A percentile compares a stretch with the other conserved stretches of the same genome.
Conservation (phyloP, 2,888 invertebrate genomes). For the Thymelicus sylvestris region DNA sequence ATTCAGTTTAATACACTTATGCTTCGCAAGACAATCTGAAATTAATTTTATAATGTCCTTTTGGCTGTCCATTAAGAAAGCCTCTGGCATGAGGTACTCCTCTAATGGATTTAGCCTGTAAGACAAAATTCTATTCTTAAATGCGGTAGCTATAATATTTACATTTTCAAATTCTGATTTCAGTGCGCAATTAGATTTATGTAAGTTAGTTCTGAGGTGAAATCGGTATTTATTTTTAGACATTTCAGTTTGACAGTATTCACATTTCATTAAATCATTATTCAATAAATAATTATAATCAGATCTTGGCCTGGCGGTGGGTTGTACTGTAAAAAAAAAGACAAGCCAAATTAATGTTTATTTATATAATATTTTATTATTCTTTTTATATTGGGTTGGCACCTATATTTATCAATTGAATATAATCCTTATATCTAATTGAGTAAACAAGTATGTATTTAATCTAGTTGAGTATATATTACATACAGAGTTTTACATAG, state of each 20-base stretch:
- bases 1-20: constrained; percentile 36
- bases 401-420: not conserved
- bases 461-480: too few species aligned
- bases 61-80: constrained; percentile 25
- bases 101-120: constrained; percentile 38
- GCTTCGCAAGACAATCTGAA: constrained; percentile 28
- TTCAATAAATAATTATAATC: not conserved
- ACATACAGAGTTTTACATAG: too few species aligned
- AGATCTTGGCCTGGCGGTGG: constrained; percentile 2
- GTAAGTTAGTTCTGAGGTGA: not conserved
- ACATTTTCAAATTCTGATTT: constrained; percentile 33
- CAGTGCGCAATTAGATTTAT: not conserved
- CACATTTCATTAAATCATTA: too few species aligned
- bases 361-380: constrained; percentile 6
- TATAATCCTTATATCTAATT: too few species aligned
- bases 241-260: too few species aligned
- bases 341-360: too few species aligned
- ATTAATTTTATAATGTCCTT: constrained; percentile 18
- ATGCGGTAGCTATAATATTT: constrained; percentile 38
- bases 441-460: too few species aligned
- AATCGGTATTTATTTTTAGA: not conserved
- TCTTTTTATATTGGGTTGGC: not conserved
- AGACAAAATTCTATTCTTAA: constrained; percentile 41
- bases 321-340: not conserved
- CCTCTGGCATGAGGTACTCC: constrained; percentile 18